These are phyloP conservation scores for Nemoura dubitans DNA, from an alignment of 2,888 invertebrate species.

Conservation along the genomic window DNA sequence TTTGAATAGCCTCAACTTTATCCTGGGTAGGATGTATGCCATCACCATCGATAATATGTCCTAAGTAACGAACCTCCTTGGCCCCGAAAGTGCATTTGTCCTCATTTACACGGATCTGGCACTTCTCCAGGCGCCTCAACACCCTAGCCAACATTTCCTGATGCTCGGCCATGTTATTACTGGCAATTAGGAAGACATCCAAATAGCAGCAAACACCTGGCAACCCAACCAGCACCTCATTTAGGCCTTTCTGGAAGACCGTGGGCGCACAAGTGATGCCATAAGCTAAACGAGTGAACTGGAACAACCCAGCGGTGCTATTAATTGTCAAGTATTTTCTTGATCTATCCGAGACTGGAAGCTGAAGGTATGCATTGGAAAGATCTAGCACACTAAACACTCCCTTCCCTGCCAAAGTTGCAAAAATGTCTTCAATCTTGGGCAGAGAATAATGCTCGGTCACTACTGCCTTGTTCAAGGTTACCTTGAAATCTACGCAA, in stretches of 20 bases:
- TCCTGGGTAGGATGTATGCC: slow-evolving; percentile 36
- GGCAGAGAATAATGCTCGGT: slow-evolving; percentile 53
- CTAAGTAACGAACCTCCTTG: slow-evolving; percentile 24
- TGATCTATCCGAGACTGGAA: slow-evolving; percentile 47
- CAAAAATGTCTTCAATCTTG: slow-evolving; percentile 51
- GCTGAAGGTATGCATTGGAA: slow-evolving; percentile 51
- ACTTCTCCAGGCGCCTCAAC: not conserved
- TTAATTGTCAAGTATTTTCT: slow-evolving; percentile 53
- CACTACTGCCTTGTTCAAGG: slow-evolving; percentile 53
- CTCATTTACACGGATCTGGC: slow-evolving; percentile 19
- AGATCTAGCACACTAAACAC: slow-evolving; percentile 51
- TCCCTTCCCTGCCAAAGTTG: slow-evolving; percentile 48
- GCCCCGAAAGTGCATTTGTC: slow-evolving; percentile 3
- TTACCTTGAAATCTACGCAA: slow-evolving; percentile 52
- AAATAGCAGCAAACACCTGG: slow-evolving; percentile 46
- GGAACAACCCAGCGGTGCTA: slow-evolving; percentile 54
- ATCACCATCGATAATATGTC: not conserved
- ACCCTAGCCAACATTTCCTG: slow-evolving; percentile 46
- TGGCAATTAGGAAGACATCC: slow-evolving; percentile 50
- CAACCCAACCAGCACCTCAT: slow-evolving; percentile 46
- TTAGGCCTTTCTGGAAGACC: slow-evolving; percentile 53
- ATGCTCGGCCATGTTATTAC: slow-evolving; percentile 43
- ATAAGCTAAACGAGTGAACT: slow-evolving; percentile 53
- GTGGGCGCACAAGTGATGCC: slow-evolving; percentile 53
- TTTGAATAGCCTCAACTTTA: slow-evolving; percentile 43